Base-by-base conservation (phyloP, 2,888 invertebrate genomes). In the Steromphala cineraria region DNA sequence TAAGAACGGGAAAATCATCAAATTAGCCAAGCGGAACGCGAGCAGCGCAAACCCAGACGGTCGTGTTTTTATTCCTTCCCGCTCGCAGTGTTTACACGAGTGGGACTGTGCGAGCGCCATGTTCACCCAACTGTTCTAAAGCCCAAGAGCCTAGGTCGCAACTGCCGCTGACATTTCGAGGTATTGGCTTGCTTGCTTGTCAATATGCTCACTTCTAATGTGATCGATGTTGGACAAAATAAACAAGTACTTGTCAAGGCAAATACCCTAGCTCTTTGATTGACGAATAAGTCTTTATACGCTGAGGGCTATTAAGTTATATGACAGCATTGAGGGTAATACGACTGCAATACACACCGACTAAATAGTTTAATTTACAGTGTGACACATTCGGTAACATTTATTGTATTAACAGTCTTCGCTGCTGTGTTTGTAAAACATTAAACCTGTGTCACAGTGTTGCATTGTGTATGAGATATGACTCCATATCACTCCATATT, bases 1-100 rank as follows among this genome's bases (percentile, higher is more conserved):
- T 98, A 94, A 96, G 86, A 80, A 77, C 67, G 75, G 21, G 53
- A 52, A 24, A 77, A 77, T 55, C 36, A 55, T 77, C 40, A 62
- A 62, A 24, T 28, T 28, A 62, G 62, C 28, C 62, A 62, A 62
- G 62, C 62, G 28, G 62, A 62, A 62, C 62, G 62, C 21, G 62
- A 62, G 62, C 62, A 62, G 28, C 62, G 28, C 24, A 13, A 17
- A 24, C 5, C 62, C 24, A 28, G 28, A 28, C 62, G 13, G 24
- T 28, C 28, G 28, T 62, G 62, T 62, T 62, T 62, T 62, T 62
- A 62, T 62, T 24, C 62, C 24, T 28, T 62, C 62, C 62, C 62
- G 62, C 62, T 62, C 28, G 28, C 28, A 5, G 28, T 62, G 62
- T 62, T 62, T 62, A 62, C 62, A 62, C 28, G 62, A 46, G 46